Percentiles rank a stretch among this genome's conserved stretches.
Conservation (phyloP, 1,140 invertebrate species). For the Achatina immaculata region DNA sequence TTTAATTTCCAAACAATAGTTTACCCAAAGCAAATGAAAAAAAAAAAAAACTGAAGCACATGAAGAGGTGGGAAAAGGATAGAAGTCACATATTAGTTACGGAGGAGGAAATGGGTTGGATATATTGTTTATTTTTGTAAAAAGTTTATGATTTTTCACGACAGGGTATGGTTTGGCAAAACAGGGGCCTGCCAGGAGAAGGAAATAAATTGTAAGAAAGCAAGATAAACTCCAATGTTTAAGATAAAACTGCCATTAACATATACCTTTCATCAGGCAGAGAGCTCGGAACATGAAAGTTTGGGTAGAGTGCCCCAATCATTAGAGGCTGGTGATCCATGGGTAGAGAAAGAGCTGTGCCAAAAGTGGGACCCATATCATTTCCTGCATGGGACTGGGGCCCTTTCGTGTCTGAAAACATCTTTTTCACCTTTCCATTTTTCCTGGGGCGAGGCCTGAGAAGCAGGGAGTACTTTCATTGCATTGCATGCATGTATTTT, state of each 20-base stretch:
- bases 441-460: slow-evolving; percentile 37
- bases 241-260: slow-evolving; percentile 28
- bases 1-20: background rate
- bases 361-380: slow-evolving; percentile 2
- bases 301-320: slow-evolving; percentile 37
- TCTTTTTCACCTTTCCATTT: slow-evolving; percentile 41
- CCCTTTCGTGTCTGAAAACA: slow-evolving; percentile 28
- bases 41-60: no score
- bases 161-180: background rate
- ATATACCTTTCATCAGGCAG: slow-evolving; percentile 32
- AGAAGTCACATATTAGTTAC: background rate
- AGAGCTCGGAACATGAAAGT: slow-evolving; percentile 23
- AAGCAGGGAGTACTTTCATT: slow-evolving; percentile 20
- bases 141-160: background rate
- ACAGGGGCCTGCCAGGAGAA: background rate
- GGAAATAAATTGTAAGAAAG: slow-evolving; percentile 16
- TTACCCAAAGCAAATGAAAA: background rate
- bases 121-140: background rate
- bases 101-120: background rate
- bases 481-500: slow-evolving; percentile 9
- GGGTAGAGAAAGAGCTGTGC: slow-evolving; percentile 22
- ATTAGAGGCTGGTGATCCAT: slow-evolving; percentile 30
- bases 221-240: slow-evolving; percentile 14
- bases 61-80: background rate
- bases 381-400: slow-evolving; percentile 9